Evolutionary conservation across 2,113 vertebrate genomes (phyloP).

Genomic region (Marmota flaviventris): DNA sequence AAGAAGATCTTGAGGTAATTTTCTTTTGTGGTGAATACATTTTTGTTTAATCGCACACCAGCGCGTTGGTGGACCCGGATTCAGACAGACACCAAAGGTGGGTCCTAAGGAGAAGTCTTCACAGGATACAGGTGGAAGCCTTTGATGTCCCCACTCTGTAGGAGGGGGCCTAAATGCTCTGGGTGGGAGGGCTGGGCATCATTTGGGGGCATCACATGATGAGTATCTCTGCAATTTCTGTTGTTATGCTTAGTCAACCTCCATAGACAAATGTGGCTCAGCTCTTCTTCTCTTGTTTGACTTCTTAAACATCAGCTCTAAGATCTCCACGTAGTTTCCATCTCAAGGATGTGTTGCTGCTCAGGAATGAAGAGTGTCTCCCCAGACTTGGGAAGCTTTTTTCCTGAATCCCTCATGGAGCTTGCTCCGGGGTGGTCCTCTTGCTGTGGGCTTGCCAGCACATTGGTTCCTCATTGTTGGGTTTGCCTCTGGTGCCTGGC

Average conservation of each 20-base stretch:
- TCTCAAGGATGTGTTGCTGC: not conserved
- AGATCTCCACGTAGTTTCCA: not conserved
- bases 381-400: not conserved
- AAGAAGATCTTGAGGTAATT: not conserved
- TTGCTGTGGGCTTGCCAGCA: rapidly evolving
- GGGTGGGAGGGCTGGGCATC: not conserved
- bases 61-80: not conserved
- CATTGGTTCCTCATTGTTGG: rapidly evolving
- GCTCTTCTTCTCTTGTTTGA: not conserved
- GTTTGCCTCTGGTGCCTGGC: too few relatives aligned
- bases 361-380: not conserved
- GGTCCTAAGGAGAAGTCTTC: not conserved
- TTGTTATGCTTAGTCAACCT: not conserved
- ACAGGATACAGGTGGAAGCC: not conserved
- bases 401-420: not conserved
- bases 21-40: not conserved
- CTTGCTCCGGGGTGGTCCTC: not conserved
- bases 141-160: not conserved
- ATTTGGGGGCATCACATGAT: not conserved
- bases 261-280: rapidly evolving
- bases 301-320: not conserved
- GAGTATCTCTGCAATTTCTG: not conserved
- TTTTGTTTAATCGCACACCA: not conserved
- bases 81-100: not conserved
- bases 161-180: not conserved